A percentile compares a stretch with the other conserved stretches of the same genome.
These are phyloP conservation scores for Acleris literana DNA, from an alignment of 2,888 invertebrate genomes.

Conservation along the genomic window DNA sequence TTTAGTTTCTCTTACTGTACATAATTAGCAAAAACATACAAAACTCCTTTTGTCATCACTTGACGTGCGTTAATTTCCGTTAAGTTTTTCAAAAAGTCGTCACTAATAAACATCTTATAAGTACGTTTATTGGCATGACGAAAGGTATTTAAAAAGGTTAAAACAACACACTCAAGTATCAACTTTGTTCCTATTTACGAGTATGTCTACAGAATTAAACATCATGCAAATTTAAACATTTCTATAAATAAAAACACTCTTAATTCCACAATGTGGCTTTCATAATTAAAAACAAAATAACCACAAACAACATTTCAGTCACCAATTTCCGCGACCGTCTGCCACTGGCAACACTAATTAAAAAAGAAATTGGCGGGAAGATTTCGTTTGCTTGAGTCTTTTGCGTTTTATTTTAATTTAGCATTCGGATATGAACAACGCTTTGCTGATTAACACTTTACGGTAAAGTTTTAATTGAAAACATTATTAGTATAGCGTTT, in stretches of 20 bases:
- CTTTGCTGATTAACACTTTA: background rate
- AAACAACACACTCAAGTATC: background rate
- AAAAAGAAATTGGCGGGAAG: slow-evolving; percentile 23
- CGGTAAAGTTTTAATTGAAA: no score
- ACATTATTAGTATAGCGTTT: no score
- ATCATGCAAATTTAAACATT: no score
- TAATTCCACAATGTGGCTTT: background rate
- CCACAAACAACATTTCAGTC: slow-evolving; percentile 22
- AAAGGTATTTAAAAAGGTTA: background rate
- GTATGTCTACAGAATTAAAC: background rate
- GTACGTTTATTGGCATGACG: no score
- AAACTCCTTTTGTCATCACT: no score
- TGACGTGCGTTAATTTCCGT: no score
- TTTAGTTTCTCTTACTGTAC: no score
- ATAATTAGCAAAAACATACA: no score
- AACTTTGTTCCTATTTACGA: background rate
- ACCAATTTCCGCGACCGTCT: slow-evolving; percentile 25
- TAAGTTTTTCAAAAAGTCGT: no score
- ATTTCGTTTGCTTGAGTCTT: slow-evolving; percentile 21
- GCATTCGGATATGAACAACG: slow-evolving; percentile 2
- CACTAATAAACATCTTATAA: no score
- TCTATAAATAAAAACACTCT: no score
- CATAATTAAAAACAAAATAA: slow-evolving; percentile 23
- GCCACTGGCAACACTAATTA: slow-evolving; percentile 30
- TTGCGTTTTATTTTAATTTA: slow-evolving; percentile 15